Conservation (phyloP, 2,113 vertebrate species). For the Xenopus borealis region DNA sequence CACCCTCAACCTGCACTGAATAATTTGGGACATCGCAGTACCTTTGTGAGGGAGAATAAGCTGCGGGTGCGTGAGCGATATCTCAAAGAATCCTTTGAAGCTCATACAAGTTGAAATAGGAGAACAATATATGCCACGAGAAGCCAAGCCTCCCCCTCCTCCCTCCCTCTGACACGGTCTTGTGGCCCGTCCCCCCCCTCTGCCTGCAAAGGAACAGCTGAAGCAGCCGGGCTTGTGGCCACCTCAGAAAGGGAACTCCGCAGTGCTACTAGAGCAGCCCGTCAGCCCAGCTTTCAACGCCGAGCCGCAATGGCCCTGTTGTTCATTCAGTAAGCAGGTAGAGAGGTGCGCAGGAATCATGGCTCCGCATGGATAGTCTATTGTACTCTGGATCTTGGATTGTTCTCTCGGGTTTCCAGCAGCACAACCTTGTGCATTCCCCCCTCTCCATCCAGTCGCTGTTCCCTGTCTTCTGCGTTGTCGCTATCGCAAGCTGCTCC, state of each 20-base stretch:
- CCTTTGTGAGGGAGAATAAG: neutral
- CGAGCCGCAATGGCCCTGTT: no score
- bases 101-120: constrained; percentile 1
- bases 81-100: constrained; percentile 5
- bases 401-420: no score
- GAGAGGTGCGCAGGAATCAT: no score
- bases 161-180: constrained; percentile 23
- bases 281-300: no score
- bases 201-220: constrained; percentile 21
- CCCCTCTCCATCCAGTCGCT: neutral
- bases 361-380: no score
- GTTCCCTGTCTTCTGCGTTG: constrained; percentile 47
- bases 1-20: no score
- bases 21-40: neutral
- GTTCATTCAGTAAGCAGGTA: no score
- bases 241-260: neutral
- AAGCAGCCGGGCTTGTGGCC: neutral
- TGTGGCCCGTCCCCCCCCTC: constrained; percentile 9
- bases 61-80: neutral
- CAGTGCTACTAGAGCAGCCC: no score
- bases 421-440: constrained; percentile 11
- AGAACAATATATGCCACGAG: constrained; percentile 28
- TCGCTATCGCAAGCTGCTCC: constrained; percentile 60
- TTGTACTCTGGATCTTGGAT: no score
- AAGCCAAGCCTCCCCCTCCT: constrained; percentile 4